Evolutionary conservation across 2,888 invertebrate genomes (phyloP).

Genomic region (Cabera pusaria): DNA sequence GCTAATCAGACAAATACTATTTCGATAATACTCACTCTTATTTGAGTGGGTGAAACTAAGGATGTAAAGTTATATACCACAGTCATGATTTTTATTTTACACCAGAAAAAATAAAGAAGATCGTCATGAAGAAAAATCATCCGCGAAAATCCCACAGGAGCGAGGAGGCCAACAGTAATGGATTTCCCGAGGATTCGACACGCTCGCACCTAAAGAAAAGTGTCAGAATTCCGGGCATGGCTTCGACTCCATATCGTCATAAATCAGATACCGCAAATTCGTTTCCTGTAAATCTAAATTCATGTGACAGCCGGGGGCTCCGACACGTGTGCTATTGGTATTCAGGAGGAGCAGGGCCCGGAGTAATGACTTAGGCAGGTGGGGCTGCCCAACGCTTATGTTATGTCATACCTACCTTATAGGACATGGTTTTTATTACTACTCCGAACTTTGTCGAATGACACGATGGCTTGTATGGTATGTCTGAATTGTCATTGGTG

Average conservation of each 20-base stretch:
- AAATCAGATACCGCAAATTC: constrained; percentile 30
- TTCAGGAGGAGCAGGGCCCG: constrained; percentile 38
- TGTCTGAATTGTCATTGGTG: no score
- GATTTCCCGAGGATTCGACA: constrained; percentile 6
- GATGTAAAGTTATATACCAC: no score
- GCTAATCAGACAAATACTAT: no score
- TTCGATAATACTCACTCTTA: no score
- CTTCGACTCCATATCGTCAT: constrained; percentile 29
- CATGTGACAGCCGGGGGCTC: constrained; percentile 20
- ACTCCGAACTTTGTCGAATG: not conserved
- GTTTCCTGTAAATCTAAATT: constrained; percentile 29
- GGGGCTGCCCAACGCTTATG: constrained; percentile 3
- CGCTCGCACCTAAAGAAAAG: constrained; percentile 15
- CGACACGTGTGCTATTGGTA: constrained; percentile 38
- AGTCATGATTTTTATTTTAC: no score
- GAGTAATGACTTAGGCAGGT: constrained; percentile 21
- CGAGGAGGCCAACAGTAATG: constrained; percentile 8
- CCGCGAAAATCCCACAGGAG: no score
- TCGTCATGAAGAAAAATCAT: no score
- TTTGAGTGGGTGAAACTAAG: no score
- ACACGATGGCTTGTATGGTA: no score
- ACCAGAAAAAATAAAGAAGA: no score
- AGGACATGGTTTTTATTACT: not conserved
- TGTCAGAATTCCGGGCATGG: constrained; percentile 27
- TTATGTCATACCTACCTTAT: constrained; percentile 6